These are phyloP conservation scores for Pandemis heparana DNA, from an alignment of 2,888 invertebrate genomes.

Conservation along the genomic window DNA sequence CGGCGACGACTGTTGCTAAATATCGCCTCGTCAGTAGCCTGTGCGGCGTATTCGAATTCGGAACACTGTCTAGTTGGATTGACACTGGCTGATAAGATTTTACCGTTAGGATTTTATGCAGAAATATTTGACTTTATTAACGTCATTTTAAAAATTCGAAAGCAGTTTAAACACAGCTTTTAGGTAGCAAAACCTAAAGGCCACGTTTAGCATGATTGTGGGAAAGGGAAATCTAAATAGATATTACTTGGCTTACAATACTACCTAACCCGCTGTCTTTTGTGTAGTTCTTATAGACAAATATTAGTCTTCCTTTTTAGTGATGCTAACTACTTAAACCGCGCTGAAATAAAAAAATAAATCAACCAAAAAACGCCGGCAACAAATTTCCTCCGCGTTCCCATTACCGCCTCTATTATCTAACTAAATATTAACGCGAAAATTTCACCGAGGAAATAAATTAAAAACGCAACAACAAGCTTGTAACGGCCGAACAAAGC, in stretches of 20 bases:
- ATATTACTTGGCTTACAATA: too few relatives aligned
- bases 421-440: slow-evolving; percentile 81
- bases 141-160: neutral
- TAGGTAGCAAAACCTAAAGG: too few relatives aligned
- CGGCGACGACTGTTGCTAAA: slow-evolving; percentile 22
- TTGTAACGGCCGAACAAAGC: slow-evolving; percentile 84
- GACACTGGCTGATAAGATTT: neutral
- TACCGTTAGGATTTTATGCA: neutral
- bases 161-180: neutral
- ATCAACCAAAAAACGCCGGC: slow-evolving; percentile 22
- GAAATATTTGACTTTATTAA: neutral
- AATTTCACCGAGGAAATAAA: slow-evolving; percentile 81
- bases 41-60: neutral
- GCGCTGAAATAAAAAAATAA: neutral
- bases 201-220: too few relatives aligned
- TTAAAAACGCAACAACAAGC: slow-evolving; percentile 86
- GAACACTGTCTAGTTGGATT: slow-evolving; percentile 14
- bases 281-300: too few relatives aligned
- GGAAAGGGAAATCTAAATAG: too few relatives aligned
- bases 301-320: too few relatives aligned
- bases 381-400: slow-evolving; percentile 52
- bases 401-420: slow-evolving; percentile 67
- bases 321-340: neutral
- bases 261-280: too few relatives aligned
- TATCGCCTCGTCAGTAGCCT: slow-evolving; percentile 29